Base-by-base conservation (phyloP, 2,113 vertebrate genomes). In the Mus musculus region DNA sequence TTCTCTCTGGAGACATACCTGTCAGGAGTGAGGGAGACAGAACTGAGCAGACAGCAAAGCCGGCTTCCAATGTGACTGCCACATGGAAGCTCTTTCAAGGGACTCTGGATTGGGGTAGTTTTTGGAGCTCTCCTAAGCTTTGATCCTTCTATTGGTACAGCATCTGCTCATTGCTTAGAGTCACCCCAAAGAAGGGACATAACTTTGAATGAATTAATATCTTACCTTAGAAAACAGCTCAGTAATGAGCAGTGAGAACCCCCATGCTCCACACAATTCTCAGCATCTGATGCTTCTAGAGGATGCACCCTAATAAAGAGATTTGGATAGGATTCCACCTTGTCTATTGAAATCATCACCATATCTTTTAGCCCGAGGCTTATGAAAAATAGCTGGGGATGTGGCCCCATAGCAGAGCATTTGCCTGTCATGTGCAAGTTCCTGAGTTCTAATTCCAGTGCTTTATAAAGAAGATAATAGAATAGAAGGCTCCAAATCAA, bases 291-390 rank as follows among this genome's bases (percentile, higher is more conserved):
- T 7, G 0, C 2, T 33, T n/a, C 3, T 9, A 7, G 24, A 69
- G 1, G 24, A 1, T 39, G 14, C 65, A 1, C 13, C 8, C 14
- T 14, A 5, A 67, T 26, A 72, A 42, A 9, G 28, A 7, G 1
- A 61, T 78, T 28, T 16, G 22, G 46, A 75, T 30, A 30, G 63
- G 56, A 84, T 36, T 33, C 49, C 11, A 89, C 0, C 10, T 12
- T 49, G 1, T 13, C 36, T 5, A 39, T 49, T 56, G 33, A 91
- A 61, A 30, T 46, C 10, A 61, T 52, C 22, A 4, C 3, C 49
- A 52, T 69, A 0, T 65, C 56, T n/a, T 7, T 88, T 52, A 92
- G 17, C 22, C 52, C 46, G 72, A 89, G 46, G 2, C 11, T 46
- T 56, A 61, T 33, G 46, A 63, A n/a, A 49, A 89, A 54, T n/a